phyloP scores from a whole-genome alignment of 2,113 vertebrate species.

The Grammomys dolichurus region DNA sequence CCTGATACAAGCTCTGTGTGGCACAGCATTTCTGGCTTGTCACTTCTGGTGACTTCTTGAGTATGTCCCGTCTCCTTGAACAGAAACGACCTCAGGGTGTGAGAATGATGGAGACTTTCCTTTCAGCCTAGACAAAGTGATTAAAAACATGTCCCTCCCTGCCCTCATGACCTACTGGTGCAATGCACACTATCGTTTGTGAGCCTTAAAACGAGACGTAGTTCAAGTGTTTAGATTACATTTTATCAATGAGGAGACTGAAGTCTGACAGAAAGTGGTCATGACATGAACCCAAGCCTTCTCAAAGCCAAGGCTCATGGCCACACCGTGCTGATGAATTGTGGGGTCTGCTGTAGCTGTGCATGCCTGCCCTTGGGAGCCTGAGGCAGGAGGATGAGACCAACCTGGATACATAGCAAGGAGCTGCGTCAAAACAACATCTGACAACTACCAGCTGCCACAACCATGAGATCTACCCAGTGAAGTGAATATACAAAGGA shows the following conservation, averaged over 20 bases:
- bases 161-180: background rate
- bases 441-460: background rate
- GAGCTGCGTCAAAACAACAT: background rate
- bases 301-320: background rate
- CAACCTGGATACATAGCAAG: background rate
- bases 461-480: no score
- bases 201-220: background rate
- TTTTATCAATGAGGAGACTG: background rate
- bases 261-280: background rate
- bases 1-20: background rate
- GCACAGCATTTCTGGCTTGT: background rate
- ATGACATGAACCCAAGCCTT: background rate
- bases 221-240: background rate
- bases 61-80: background rate
- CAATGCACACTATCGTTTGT: background rate
- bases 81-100: background rate
- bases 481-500: background rate
- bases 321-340: background rate
- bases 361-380: no score
- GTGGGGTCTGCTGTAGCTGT: background rate
- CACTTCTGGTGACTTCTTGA: background rate
- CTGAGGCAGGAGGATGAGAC: background rate
- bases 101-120: background rate
- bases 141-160: background rate
- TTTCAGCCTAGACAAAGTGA: background rate